Base-by-base conservation (phyloP, 2,113 vertebrate genomes). In the Erythrocercus mccallii region DNA sequence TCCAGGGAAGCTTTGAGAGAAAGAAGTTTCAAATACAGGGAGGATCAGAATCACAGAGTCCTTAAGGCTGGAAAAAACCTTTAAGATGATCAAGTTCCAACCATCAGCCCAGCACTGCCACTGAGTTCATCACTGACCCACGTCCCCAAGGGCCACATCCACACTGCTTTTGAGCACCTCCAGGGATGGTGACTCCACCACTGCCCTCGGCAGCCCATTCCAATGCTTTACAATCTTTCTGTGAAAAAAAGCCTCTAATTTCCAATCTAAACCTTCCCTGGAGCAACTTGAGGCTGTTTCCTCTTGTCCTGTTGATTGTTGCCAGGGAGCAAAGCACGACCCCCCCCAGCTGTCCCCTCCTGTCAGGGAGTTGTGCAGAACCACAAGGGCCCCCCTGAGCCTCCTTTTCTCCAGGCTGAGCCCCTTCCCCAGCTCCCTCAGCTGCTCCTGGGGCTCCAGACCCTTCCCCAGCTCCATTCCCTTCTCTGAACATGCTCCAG, bases 361-460 rank as follows among this genome's bases (percentile, higher is more conserved):
- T 60, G 15, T 2, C 45, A 89, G 61, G 60, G 53, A 53, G 6
- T 3, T 81, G 78, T 37, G 30, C n/a, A 71, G 85, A 81, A 24
- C 38, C 23, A 74, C 3, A 60, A 6, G 53, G 28, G 0, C 11
- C 38, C 60, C 15, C 13, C 37, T 30, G 69, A 66, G 23, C 38
- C 45, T 60, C 69, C 38, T 74, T n/a, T 81, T 2, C 53, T 40
- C 69, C 69, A 74, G 45, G 16, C 38, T 89, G 28, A 60, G 53
- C n/a, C 10, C 18, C 28, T 35, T 54, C 11, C 30, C 23, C 78
- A 88, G 45, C 53, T 74, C 33, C 20, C n/a, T 60, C 69, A 74
- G 53, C 33, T 0, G 0, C 19, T 66, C 37, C 60, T 73, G 68
- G 23, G 0, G 28, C 53, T 60, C 28, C 61, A 74, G 31, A 0